phyloP scores from a whole-genome alignment of 2,888 invertebrate species.

The Ectobius pallidus region DNA sequence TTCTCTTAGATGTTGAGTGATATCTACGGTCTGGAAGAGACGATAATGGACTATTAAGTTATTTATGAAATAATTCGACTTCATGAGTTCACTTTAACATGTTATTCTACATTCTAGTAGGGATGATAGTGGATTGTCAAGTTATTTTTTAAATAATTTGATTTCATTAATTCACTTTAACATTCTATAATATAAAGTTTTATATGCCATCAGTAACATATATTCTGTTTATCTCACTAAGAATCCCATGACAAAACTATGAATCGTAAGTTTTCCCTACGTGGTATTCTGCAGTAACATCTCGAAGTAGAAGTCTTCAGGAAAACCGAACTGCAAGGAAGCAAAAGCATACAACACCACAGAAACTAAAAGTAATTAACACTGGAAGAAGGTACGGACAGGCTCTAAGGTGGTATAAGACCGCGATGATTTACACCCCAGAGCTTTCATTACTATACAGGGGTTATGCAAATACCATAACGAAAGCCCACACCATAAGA shows the following conservation, averaged over 20 bases:
- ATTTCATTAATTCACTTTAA: neutral
- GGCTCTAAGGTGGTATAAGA: neutral
- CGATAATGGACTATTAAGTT: too few relatives aligned
- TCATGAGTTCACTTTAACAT: too few relatives aligned
- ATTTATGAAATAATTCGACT: too few relatives aligned
- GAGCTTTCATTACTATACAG: too few relatives aligned
- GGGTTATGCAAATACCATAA: constrained; percentile 18
- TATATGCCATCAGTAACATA: neutral
- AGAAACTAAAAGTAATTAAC: constrained; percentile 22
- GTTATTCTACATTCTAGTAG: neutral
- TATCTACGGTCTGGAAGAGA: too few relatives aligned
- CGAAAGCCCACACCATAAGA: too few relatives aligned
- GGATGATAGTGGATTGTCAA: neutral
- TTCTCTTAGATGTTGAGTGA: too few relatives aligned
- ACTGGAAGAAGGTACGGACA: constrained; percentile 18
- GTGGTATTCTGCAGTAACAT: too few relatives aligned
- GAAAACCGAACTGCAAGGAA: constrained; percentile 7
- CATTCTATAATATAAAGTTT: neutral
- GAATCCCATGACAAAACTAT: neutral
- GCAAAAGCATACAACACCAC: neutral
- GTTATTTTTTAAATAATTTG: neutral
- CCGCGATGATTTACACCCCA: constrained; percentile 20
- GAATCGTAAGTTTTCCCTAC: neutral
- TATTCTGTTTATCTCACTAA: neutral
- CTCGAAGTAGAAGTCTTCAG: too few relatives aligned